A percentile compares a stretch with the other conserved stretches of the same genome.
Evolutionary conservation across 1,140 invertebrate species (phyloP).

Genomic region (Philotrypesis tridentata): DNA sequence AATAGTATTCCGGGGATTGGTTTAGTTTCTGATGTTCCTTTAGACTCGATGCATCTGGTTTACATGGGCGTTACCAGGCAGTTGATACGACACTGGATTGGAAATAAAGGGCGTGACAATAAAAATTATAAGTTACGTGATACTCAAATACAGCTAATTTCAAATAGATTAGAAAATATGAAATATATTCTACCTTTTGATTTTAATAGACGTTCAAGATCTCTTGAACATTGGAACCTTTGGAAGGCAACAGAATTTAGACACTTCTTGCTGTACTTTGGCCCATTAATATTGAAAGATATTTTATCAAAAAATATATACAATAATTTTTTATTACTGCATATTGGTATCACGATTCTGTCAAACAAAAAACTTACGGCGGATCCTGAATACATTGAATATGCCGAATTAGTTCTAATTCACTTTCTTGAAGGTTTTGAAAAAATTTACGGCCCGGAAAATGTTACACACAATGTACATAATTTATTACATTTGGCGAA

Average conservation of each 20-base stretch:
- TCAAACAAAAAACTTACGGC: background rate
- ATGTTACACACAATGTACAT: slow-evolving; percentile 57
- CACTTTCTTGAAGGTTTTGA: slow-evolving; percentile 51
- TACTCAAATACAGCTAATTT: too few relatives aligned
- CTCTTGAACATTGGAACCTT: too few relatives aligned
- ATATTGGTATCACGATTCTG: slow-evolving; percentile 50
- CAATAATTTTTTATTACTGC: slow-evolving; percentile 51
- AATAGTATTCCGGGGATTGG: slow-evolving; percentile 51
- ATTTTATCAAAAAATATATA: slow-evolving; percentile 40
- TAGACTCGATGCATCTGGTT: slow-evolving; percentile 60
- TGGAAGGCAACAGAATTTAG: slow-evolving; percentile 66
- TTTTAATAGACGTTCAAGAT: too few relatives aligned
- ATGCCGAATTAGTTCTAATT: slow-evolving; percentile 48
- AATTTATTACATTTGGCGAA: slow-evolving; percentile 52
- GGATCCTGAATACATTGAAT: slow-evolving; percentile 19
- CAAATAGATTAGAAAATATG: too few relatives aligned
- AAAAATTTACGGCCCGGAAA: slow-evolving; percentile 50
- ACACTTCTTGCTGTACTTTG: slow-evolving; percentile 60
- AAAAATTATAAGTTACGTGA: slow-evolving; percentile 40
- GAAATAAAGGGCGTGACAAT: slow-evolving; percentile 43
- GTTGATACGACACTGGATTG: slow-evolving; percentile 54
- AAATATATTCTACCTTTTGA: too few relatives aligned
- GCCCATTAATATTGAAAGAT: slow-evolving; percentile 55
- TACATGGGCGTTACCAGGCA: slow-evolving; percentile 58
- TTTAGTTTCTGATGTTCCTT: slow-evolving; percentile 53